A percentile compares a stretch with the other conserved stretches of the same genome.
These are phyloP conservation scores for Polydrusus cervinus DNA, from an alignment of 2,888 invertebrate species.

Conservation along the genomic window DNA sequence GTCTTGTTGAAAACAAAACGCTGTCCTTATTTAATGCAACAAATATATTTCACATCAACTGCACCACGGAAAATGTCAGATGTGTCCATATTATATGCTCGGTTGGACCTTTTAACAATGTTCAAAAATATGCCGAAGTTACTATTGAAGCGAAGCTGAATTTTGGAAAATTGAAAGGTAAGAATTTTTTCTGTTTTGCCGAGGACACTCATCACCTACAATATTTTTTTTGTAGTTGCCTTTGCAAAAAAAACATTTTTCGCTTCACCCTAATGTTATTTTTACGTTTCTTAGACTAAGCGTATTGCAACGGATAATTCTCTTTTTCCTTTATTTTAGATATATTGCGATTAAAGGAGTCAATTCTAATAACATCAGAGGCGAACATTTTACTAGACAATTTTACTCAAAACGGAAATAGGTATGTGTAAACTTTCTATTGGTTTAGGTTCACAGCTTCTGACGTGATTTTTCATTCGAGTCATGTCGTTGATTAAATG, in stretches of 20 bases:
- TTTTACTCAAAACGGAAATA: conserved; percentile 33
- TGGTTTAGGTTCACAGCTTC: too few relatives aligned
- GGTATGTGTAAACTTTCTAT: conserved; percentile 17
- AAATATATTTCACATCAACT: conserved; percentile 63
- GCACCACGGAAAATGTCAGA: conserved; percentile 62
- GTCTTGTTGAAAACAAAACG: not conserved
- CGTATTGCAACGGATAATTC: too few relatives aligned
- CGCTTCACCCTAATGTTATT: too few relatives aligned
- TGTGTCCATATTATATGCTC: conserved; percentile 67
- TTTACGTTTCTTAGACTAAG: too few relatives aligned
- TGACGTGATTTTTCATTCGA: too few relatives aligned
- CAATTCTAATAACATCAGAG: conserved; percentile 9
- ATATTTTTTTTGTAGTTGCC: too few relatives aligned
- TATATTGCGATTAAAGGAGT: conserved; percentile 7
- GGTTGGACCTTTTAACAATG: conserved; percentile 64
- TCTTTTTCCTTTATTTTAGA: conserved; percentile 17
- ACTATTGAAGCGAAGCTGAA: conserved; percentile 26
- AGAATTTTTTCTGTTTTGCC: not conserved
- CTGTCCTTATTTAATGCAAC: not conserved
- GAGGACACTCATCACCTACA: too few relatives aligned
- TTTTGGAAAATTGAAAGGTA: conserved; percentile 23
- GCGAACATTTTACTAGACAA: conserved; percentile 14
- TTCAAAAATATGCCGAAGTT: conserved; percentile 38
- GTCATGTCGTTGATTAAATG: too few relatives aligned
- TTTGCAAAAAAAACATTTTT: too few relatives aligned